Base-by-base conservation (phyloP, 2,797 vertebrate species). In the Silurus aristotelis region DNA sequence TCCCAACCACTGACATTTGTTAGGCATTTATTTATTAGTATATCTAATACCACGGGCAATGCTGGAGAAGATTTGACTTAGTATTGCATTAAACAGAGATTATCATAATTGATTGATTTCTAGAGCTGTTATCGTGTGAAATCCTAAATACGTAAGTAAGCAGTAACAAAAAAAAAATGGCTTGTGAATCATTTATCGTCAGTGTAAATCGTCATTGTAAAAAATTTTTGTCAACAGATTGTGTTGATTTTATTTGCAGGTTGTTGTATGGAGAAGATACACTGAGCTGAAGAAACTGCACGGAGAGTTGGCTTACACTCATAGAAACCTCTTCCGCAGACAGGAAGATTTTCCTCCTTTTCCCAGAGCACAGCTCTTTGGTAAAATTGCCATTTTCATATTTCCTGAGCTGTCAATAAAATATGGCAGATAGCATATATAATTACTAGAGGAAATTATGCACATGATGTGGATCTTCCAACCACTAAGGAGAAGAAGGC, bases 261-360 rank as follows among this genome's bases (percentile, higher is more conserved):
- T 98, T 87, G 94, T 95, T 2, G 94, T 97, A 80, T 98, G 97
- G 97, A 96, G 94, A 89, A 94, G 97, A 72, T 98, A 97, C 90
- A 96, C 96, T 0, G 97, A 98, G 92, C 94, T 98, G 86, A 97
- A 96, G 91, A 97, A 97, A 92, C 95, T 98, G 64, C 96, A 98
- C 0, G 95, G 95, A 12, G 97, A 98, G 90, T 88, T 98, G 91
- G 95, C 96, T 68, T 97, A 96, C 90, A 97, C 96, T 0, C 97
- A 98, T 89, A 95, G 96, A 82, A 97, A 98, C 92, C 95, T 98
- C 83, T 98, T 98, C 91, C 94, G 97, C 20, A 92, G 95, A 63
- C 91, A 94, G 25, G 97, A 98, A 90, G 97, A 97, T 82, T 98
- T 98, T 82, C 97, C 97, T 0, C 38, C 95, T 0, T 98, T 98